phyloP scores from a whole-genome alignment of 2,113 vertebrate genomes.

The Aegithalos caudatus region DNA sequence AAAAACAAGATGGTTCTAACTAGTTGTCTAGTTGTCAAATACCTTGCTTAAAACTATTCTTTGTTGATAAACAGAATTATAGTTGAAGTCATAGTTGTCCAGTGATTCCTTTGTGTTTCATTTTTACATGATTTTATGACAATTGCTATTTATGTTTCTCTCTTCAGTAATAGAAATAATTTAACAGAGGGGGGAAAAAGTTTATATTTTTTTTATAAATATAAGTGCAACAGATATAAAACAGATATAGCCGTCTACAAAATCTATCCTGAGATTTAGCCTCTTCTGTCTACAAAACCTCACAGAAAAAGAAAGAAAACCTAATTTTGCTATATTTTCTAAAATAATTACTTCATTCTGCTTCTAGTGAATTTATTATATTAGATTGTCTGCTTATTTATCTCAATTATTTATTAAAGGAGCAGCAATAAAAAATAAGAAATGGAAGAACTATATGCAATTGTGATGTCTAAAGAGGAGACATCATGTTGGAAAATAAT shows the following conservation, averaged over 20 bases:
- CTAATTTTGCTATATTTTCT: neutral
- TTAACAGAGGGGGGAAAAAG: neutral
- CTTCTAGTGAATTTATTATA: neutral
- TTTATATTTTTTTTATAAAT: neutral
- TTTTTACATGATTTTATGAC: neutral
- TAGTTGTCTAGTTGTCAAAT: neutral
- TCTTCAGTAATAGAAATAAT: neutral
- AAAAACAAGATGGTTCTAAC: neutral
- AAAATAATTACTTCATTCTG: neutral
- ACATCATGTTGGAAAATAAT: neutral
- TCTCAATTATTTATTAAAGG: neutral
- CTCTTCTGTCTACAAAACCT: neutral
- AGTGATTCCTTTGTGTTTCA: neutral
- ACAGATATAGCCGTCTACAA: neutral
- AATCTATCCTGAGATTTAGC: neutral
- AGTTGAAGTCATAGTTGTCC: neutral
- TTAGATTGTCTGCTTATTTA: neutral
- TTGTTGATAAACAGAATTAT: neutral
- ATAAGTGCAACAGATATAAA: fast-evolving
- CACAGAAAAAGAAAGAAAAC: neutral
- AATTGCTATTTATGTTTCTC: neutral
- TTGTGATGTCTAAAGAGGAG: neutral
- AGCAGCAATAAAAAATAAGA: neutral
- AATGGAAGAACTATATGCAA: neutral
- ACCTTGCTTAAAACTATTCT: neutral